Percentiles rank a stretch among this genome's conserved stretches.
These are phyloP conservation scores for Gallinago undulata DNA, from an alignment of 2,113 vertebrate species.

Conservation along the genomic window DNA sequence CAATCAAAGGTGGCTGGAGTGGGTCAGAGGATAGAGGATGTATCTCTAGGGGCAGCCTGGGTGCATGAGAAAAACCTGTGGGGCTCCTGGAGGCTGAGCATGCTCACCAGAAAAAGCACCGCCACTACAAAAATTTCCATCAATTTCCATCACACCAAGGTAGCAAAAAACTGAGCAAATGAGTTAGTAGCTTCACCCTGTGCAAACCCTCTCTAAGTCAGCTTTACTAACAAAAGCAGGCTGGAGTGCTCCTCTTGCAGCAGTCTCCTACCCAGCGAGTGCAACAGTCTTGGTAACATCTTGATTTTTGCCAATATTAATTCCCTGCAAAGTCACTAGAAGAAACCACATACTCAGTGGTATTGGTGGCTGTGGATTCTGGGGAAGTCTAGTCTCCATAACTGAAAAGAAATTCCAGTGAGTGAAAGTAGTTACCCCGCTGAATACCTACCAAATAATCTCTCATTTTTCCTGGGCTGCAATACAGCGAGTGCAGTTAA, in stretches of 20 bases:
- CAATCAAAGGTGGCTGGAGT: fast-evolving
- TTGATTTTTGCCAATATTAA: background rate
- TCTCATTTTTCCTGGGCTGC: background rate
- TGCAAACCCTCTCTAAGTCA: background rate
- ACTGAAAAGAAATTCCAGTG: background rate
- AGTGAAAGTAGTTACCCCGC: background rate
- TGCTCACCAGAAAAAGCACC: background rate
- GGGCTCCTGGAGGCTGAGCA: background rate
- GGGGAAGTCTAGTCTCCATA: background rate
- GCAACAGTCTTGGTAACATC: background rate
- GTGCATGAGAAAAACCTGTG: background rate
- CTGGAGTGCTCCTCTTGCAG: background rate
- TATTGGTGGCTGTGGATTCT: background rate
- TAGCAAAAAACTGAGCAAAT: background rate
- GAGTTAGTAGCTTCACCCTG: background rate
- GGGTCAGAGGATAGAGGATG: background rate
- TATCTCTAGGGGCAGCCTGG: background rate
- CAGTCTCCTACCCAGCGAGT: background rate
- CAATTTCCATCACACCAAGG: background rate
- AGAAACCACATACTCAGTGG: background rate
- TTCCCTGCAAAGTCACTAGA: background rate
- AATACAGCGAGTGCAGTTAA: background rate
- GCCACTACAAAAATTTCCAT: background rate
- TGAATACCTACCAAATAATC: background rate
- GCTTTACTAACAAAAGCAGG: background rate